Base-by-base conservation (phyloP, 2,797 vertebrate genomes). In the Myotis vivesi region DNA sequence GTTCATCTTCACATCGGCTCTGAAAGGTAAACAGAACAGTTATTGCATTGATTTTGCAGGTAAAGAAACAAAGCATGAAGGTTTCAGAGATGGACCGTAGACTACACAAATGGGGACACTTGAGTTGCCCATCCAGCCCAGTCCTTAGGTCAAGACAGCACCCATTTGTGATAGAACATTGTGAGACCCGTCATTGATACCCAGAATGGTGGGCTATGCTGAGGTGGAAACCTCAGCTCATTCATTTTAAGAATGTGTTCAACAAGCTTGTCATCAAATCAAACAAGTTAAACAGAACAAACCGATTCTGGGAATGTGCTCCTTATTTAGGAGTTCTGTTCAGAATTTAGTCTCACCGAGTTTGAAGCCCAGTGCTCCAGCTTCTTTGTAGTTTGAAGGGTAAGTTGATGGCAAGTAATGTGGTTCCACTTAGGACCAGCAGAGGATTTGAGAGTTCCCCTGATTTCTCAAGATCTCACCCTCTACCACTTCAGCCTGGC, bases 241-340 rank as follows among this genome's bases (percentile, higher is more conserved):
- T 41, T 79, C 62, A 33, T 80, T 46, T 79, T 51, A 41, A 7
- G 5, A 41, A 83, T 36, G n/a, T 72, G 72, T 92, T 79, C 59
- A 82, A 19, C 28, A 51, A 91, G 15, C 49, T 91, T 91, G n/a
- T 28, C 13, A 33, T 36, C 49, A 85, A 30, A 36, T 89, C 57
- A 91, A 82, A 85, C 23, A 57, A 69, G 5, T 93, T 86, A 83
- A 91, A 84, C 28, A 95, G 28, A 81, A 59, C 15, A 59, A 76
- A 71, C 0, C 8, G 11, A 53, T 46, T 90, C 30, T 71, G 72
- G 36, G 11, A 84, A 23, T 5, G 4, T 83, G 6, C 71, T 49
- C 15, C 30, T 89, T 71, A 81, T 55, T 57, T 38, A 10, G 15
- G 68, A 75, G 23, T 55, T 85, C 72, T 55, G 0, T 75, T 93